Evolutionary conservation across 2,797 vertebrate species (phyloP).

Genomic region (Helicolenus hilgendorfi): DNA sequence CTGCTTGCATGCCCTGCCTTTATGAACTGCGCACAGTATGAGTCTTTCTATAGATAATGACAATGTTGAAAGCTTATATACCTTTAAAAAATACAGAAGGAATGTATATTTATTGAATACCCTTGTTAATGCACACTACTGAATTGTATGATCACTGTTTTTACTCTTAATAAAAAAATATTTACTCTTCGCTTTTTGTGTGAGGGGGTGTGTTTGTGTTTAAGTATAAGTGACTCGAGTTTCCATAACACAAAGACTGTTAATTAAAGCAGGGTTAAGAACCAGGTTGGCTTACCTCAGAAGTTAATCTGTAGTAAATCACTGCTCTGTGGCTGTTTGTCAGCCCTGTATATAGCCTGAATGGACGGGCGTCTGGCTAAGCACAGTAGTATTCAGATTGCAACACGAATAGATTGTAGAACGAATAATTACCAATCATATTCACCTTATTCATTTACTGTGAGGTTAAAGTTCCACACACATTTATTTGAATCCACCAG

Average conservation of each 20-base stretch:
- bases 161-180: conserved; percentile 85
- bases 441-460: background rate
- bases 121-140: conserved; percentile 74
- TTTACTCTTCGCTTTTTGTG: conserved; percentile 28
- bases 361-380: background rate
- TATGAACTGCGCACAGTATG: conserved; percentile 69
- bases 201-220: conserved; percentile 1
- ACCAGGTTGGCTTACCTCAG: conserved; percentile 18
- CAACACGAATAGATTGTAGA: background rate
- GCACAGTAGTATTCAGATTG: background rate
- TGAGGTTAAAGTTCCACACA: background rate
- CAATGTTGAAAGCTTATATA: conserved; percentile 59
- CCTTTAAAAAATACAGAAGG: conserved; percentile 76
- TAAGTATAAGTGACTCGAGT: conserved; percentile 5
- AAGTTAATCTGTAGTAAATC: conserved; percentile 35
- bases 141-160: conserved; percentile 69
- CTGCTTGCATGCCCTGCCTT: conserved; percentile 88
- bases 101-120: conserved; percentile 86
- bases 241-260: conserved; percentile 21
- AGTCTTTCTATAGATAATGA: conserved; percentile 72
- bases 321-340: background rate
- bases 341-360: background rate
- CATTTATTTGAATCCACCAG: background rate
- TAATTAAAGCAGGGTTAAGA: conserved; percentile 44
- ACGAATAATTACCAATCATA: background rate